Evolutionary conservation across 2,888 invertebrate genomes (phyloP).

Genomic region (Vandiemenella viatica): DNA sequence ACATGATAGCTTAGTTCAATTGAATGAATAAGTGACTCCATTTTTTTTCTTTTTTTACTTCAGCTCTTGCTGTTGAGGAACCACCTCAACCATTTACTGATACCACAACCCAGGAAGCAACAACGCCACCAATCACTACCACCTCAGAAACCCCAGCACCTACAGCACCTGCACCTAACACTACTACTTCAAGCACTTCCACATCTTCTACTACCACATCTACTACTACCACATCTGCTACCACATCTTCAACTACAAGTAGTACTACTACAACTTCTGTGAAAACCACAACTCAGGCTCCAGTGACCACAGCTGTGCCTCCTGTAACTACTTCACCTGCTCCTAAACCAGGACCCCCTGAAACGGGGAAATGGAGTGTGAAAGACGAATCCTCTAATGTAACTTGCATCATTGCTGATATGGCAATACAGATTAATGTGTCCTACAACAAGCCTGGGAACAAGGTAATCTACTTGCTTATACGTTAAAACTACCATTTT

Average conservation of each 20-base stretch:
- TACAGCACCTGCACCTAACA: not conserved
- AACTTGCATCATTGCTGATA: conserved; percentile 48
- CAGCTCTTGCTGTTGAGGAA: not conserved
- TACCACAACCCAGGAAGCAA: not conserved
- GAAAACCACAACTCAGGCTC: conserved; percentile 23
- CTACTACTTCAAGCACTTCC: not conserved
- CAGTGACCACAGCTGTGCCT: not conserved
- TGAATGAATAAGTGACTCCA: too few species aligned
- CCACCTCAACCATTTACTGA: not conserved
- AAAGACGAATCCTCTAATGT: conserved; percentile 29
- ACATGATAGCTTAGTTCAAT: too few species aligned
- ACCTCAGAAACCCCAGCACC: not conserved
- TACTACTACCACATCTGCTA: conserved; percentile 22
- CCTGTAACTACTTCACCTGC: conserved; percentile 16
- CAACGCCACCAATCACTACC: not conserved
- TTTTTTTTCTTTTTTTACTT: too few species aligned
- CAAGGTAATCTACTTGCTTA: too few species aligned
- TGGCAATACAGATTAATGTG: conserved; percentile 49
- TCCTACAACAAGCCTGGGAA: conserved; percentile 32
- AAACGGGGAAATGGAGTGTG: conserved; percentile 34
- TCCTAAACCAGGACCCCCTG: conserved; percentile 23
- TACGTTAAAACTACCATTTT: too few species aligned
- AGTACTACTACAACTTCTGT: conserved; percentile 28
- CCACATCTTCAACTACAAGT: conserved; percentile 26
- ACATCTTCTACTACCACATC: conserved; percentile 13